Evolutionary conservation across 2,113 vertebrate genomes (phyloP).

Genomic region (Arenaria interpres): DNA sequence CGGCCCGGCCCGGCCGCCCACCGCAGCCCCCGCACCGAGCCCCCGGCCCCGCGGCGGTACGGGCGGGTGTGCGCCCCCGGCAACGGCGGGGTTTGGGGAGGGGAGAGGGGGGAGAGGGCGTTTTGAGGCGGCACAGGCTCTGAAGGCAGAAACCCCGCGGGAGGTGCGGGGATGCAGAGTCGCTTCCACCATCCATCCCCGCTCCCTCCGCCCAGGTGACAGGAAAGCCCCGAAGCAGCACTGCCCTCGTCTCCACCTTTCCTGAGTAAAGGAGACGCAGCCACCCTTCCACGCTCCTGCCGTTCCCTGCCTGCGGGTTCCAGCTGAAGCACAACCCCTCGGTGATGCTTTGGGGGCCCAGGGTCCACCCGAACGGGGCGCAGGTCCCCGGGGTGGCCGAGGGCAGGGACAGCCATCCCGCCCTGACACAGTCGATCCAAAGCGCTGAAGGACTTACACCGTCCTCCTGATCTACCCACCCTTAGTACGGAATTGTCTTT

Average conservation of each 20-base stretch:
- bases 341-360: no score
- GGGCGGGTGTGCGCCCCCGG: not conserved
- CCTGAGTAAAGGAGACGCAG: not conserved
- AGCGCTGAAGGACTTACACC: not conserved
- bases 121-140: not conserved
- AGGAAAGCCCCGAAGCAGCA: not conserved
- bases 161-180: not conserved
- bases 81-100: not conserved
- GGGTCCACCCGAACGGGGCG: fast-evolving
- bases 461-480: not conserved
- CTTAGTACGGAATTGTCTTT: not conserved
- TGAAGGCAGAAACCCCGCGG: not conserved
- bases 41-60: not conserved
- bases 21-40: no score
- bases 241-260: fast-evolving
- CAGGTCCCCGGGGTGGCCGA: not conserved
- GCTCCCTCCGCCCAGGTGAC: no score
- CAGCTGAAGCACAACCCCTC: not conserved
- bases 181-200: fast-evolving
- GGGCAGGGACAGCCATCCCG: not conserved
- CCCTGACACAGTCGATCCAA: not conserved
- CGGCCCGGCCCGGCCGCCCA: no score
- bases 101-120: not conserved
- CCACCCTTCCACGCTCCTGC: fast-evolving
- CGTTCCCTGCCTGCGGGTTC: not conserved